Base-by-base conservation (phyloP, 2,113 vertebrate genomes). In the Aythya baeri region DNA sequence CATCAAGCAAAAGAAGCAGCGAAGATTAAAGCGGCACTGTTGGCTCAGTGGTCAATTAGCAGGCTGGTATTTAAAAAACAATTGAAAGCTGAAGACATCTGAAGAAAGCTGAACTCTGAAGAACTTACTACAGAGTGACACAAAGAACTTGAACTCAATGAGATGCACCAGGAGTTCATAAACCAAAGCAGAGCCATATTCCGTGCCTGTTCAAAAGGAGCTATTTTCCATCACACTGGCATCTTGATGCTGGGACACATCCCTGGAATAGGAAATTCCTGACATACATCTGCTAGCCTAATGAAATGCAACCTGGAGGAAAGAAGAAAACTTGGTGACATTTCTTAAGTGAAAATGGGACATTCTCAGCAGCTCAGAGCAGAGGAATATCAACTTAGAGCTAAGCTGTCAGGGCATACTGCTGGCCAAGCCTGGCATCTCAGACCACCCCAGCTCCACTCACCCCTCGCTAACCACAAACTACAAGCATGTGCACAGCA, bases 361-460 rank as follows among this genome's bases (percentile, higher is more conserved):
- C 32, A 34, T 46, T 57, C 17, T 6, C 17, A 68, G 3, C 15
- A 13, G 2, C n/a, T 38, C 49, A 55, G 25, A n/a, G 18, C 26
- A 14, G 62, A 66, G 11, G 5, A 89, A 7, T 32, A 77, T 13
- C 10, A 38, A 17, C 41, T 89, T 27, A 52, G 41, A 8, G 66
- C 27, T 44, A 36, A 46, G 49, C 0, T 0, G 49, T 46, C 36
- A 67, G 0, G 0, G 36, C 16, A 32, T 26, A 43, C 18, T 67
- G 18, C 70, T 44, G 5, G 9, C 17, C 17, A 52, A 62, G 43
- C 12, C 54, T 55, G 20, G 10, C 10, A 73, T 16, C 27, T 77
- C 32, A 10, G 13, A 46, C 0, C 0, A 32, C 31, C 11, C 6
- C 26, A 85, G 34, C 50, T 72, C 31, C 13, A 57, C 16, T 23